Conservation (phyloP, 1,140 invertebrate genomes). For the Saccostrea glomerata region DNA sequence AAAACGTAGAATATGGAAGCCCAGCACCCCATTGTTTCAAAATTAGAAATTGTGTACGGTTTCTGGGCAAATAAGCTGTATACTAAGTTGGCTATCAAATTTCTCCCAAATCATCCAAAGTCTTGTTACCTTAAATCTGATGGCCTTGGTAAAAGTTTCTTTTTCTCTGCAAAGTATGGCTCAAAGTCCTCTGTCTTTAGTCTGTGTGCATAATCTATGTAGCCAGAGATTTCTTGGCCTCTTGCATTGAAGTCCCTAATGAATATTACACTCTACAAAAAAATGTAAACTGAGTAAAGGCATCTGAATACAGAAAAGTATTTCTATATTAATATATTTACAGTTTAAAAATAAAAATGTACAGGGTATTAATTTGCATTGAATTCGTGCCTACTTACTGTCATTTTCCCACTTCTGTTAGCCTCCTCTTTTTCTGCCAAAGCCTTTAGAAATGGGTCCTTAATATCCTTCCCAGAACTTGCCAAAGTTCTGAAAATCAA, state of each 20-base stretch:
- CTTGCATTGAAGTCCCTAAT: conserved; percentile 83
- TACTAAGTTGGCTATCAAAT: not conserved
- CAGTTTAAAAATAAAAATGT: not conserved
- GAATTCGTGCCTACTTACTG: conserved; percentile 69
- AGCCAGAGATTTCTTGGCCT: conserved; percentile 87
- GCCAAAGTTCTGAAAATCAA: conserved; percentile 75
- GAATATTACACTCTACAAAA: conserved; percentile 85
- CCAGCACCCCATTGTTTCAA: too few relatives aligned
- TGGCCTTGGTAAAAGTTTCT: conserved; percentile 83
- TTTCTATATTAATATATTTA: not conserved
- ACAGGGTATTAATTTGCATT: not conserved
- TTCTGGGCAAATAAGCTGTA: not conserved
- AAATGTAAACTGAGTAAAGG: not conserved
- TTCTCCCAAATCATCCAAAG: not conserved
- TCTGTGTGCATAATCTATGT: conserved; percentile 87
- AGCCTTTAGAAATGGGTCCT: conserved; percentile 83
- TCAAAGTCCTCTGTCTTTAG: conserved; percentile 86
- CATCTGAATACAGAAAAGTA: not conserved
- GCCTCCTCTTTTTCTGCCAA: conserved; percentile 84
- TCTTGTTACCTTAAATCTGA: conserved; percentile 84
- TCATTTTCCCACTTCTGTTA: conserved; percentile 84
- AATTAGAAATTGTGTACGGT: too few relatives aligned
- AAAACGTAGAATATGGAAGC: too few relatives aligned
- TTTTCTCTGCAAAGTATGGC: conserved; percentile 84
- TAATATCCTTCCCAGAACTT: conserved; percentile 78